These are phyloP conservation scores for Ips typographus DNA, from an alignment of 1,140 invertebrate genomes.

Conservation along the genomic window DNA sequence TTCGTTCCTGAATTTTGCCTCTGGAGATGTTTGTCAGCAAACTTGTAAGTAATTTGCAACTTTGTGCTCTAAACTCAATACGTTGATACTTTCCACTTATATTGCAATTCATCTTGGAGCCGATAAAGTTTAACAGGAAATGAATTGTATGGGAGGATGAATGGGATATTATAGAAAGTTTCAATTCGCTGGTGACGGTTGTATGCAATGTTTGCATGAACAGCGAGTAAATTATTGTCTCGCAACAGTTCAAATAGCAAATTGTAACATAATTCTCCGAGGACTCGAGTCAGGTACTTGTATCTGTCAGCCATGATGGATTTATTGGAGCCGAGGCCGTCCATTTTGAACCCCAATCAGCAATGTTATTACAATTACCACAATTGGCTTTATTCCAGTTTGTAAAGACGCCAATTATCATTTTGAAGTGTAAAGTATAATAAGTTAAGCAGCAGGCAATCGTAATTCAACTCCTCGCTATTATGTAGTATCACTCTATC, in stretches of 20 bases:
- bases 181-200: slow-evolving; percentile 6
- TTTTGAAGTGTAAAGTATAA: too few relatives aligned
- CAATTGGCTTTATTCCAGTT: slow-evolving; percentile 3
- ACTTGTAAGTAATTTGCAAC: slow-evolving; percentile 15
- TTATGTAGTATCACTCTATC: too few relatives aligned
- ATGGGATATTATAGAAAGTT: not conserved
- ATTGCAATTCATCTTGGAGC: slow-evolving; percentile 2
- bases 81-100: not conserved
- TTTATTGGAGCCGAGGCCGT: slow-evolving; percentile 5
- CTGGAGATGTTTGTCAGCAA: slow-evolving; percentile 9
- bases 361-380: slow-evolving; percentile 7
- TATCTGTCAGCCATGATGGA: slow-evolving; percentile 14
- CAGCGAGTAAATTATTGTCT: slow-evolving; percentile 3
- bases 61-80: slow-evolving; percentile 2
- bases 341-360: slow-evolving; percentile 10
- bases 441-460: too few relatives aligned
- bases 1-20: not conserved
- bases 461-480: too few relatives aligned
- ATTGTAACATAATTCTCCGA: slow-evolving; percentile 12
- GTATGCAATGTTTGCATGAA: slow-evolving; percentile 2
- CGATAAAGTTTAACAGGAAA: not conserved
- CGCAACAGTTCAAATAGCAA: slow-evolving; percentile 2
- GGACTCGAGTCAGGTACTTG: slow-evolving; percentile 9
- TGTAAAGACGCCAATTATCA: not conserved
- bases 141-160: not conserved